These are phyloP conservation scores for Podargus strigoides DNA, from an alignment of 2,797 vertebrate genomes.

Conservation along the genomic window DNA sequence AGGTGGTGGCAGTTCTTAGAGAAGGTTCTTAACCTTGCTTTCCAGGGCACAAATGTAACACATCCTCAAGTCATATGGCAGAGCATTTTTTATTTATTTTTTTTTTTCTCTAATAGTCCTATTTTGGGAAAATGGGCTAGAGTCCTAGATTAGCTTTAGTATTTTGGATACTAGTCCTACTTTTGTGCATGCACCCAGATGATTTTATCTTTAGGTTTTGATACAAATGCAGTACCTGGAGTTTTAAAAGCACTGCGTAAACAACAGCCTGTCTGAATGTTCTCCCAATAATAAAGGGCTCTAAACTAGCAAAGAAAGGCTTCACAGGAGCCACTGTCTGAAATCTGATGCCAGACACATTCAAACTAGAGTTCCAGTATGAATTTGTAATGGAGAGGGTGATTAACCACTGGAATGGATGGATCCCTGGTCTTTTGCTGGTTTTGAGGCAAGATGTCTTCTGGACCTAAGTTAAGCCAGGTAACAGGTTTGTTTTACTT, in stretches of 20 bases:
- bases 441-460: background rate
- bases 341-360: background rate
- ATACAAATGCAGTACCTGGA: background rate
- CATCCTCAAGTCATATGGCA: conserved; percentile 20
- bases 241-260: background rate
- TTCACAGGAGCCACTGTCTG: background rate
- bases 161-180: conserved; percentile 60
- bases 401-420: background rate
- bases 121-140: conserved; percentile 63
- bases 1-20: background rate
- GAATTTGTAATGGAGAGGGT: background rate
- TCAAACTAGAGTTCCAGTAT: background rate
- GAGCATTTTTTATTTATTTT: background rate
- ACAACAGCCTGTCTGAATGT: background rate
- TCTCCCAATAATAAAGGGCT: background rate
- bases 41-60: conserved; percentile 31
- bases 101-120: background rate
- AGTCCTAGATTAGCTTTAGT: conserved; percentile 58
- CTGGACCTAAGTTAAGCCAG: background rate
- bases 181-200: background rate
- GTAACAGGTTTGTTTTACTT: background rate
- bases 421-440: background rate
- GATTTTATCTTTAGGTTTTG: background rate
- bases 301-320: background rate
- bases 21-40: conserved; percentile 21